Conservation (phyloP, 2,888 invertebrate species). For the Coecobrya sp. region DNA sequence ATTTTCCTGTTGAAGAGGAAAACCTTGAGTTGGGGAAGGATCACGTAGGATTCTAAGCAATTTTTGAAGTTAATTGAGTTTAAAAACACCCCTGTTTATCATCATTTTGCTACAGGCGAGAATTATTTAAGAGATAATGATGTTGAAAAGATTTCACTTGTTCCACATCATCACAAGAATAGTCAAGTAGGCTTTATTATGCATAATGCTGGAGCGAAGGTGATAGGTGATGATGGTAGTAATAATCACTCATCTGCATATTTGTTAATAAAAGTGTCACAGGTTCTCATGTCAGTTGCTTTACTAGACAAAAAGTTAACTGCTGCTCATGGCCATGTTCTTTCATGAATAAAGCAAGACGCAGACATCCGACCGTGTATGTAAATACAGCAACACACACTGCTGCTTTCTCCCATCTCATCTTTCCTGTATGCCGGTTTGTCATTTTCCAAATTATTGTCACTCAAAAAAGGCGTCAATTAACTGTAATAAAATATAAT, state of each 20-base stretch:
- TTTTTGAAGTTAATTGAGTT: slow-evolving; percentile 79
- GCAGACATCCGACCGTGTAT: background rate
- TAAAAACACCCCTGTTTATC: slow-evolving; percentile 64
- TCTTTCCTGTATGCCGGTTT: background rate
- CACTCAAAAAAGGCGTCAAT: slow-evolving; percentile 79
- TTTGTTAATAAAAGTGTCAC: slow-evolving; percentile 80
- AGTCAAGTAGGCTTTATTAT: background rate
- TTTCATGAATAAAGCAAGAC: background rate
- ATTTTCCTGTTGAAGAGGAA: background rate
- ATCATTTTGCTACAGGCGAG: slow-evolving; percentile 43
- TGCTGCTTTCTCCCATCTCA: background rate
- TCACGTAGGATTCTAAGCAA: slow-evolving; percentile 51
- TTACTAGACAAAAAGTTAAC: slow-evolving; percentile 21
- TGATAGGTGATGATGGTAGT: slow-evolving; percentile 57
- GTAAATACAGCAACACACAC: background rate
- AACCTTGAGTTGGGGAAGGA: slow-evolving; percentile 1
- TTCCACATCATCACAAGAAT: background rate
- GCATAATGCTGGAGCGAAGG: slow-evolving; percentile 51
- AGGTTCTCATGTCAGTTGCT: slow-evolving; percentile 70
- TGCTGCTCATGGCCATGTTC: background rate
- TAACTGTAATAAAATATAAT: slow-evolving; percentile 78
- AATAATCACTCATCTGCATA: slow-evolving; percentile 80
- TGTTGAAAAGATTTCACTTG: slow-evolving; percentile 25
- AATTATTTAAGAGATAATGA: slow-evolving; percentile 27
- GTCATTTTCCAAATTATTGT: slow-evolving; percentile 77